Percentiles rank a stretch among this genome's conserved stretches.
These are phyloP conservation scores for Thysanoteuthis rhombus DNA, from an alignment of 2,888 invertebrate species.

Conservation along the genomic window DNA sequence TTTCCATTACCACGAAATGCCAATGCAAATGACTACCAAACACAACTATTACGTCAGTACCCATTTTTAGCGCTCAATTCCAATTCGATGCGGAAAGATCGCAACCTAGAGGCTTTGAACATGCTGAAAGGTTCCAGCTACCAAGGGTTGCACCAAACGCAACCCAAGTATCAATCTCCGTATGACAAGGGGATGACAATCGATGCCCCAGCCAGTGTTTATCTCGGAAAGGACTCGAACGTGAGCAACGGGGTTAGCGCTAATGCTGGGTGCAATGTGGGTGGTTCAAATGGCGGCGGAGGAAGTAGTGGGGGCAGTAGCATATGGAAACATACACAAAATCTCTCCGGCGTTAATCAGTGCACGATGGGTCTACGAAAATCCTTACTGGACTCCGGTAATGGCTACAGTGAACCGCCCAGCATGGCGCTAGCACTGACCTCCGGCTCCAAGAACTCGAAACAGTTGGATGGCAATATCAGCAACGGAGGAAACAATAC, in stretches of 20 bases:
- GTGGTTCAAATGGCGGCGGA: background rate
- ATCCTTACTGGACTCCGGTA: background rate
- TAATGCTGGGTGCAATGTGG: background rate
- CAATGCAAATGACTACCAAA: conserved; percentile 53
- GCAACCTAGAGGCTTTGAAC: conserved; percentile 32
- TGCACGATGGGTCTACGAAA: background rate
- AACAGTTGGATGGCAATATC: background rate
- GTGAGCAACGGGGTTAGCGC: conserved; percentile 24
- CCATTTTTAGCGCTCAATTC: conserved; percentile 41
- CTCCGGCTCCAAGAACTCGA: background rate
- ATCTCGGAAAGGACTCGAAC: conserved; percentile 25
- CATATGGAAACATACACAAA: conserved; percentile 15
- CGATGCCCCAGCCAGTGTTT: background rate
- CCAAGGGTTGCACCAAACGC: conserved; percentile 23
- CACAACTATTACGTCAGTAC: conserved; percentile 52
- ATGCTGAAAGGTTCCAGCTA: conserved; percentile 34
- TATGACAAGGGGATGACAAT: conserved; percentile 31
- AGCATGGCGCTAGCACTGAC: background rate
- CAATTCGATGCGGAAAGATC: conserved; percentile 33
- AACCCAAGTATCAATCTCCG: conserved; percentile 21
- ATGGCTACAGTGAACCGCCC: background rate
- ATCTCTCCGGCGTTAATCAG: background rate
- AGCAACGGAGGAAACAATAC: background rate
- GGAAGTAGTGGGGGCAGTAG: background rate
- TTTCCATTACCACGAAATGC: conserved; percentile 48